Base-by-base conservation (phyloP, 2,113 vertebrate species). In the Narcine bancroftii region DNA sequence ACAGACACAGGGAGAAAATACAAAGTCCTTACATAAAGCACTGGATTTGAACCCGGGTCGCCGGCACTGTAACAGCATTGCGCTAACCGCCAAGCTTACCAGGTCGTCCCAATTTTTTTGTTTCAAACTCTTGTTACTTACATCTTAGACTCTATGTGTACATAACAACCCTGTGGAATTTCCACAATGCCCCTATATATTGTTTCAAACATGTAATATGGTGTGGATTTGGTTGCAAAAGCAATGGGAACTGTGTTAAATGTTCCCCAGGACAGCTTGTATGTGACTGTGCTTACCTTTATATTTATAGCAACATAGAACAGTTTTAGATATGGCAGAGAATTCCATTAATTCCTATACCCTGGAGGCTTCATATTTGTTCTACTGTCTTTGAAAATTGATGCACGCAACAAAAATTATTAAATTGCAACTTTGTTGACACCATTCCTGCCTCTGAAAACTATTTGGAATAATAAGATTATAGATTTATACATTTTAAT, bases 311-410 rank as follows among this genome's bases (percentile, higher is more conserved):
- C 50, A 56, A n/a, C 56, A 56, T 33, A 56, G 11, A 11, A n/a
- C 56, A 15, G 13, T 85, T n/a, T 85, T 33, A 13, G 50, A 60
- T 6, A 85, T 36, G 26, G 50, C 33, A n/a, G 15, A 36, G 50
- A 7, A 36, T 85, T 60, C 50, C 50, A 85, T 60, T 60, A 85
- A 85, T 60, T n/a, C 50, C 36, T n/a, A 10, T 29, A 60, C 81
- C 60, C 50, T 19, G 50, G 26, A 36, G 81, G 33, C 50, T 53
- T 36, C 29, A 6, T 85, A 85, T 85, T 85, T 85, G 29, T 83
- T 83, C 79, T 33, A 26, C 47, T 53, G 53, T 85, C 81, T 56
- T 60, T 36, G n/a, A 85, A 50, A 85, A 85, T 85, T 85, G 60
- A n/a, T 19, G 50, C 53, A 60, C 81, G 36, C 60, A 85, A 24